A percentile compares a stretch with the other conserved stretches of the same genome.
These are phyloP conservation scores for Apodemia mormo DNA, from an alignment of 2,888 invertebrate species.

Conservation along the genomic window DNA sequence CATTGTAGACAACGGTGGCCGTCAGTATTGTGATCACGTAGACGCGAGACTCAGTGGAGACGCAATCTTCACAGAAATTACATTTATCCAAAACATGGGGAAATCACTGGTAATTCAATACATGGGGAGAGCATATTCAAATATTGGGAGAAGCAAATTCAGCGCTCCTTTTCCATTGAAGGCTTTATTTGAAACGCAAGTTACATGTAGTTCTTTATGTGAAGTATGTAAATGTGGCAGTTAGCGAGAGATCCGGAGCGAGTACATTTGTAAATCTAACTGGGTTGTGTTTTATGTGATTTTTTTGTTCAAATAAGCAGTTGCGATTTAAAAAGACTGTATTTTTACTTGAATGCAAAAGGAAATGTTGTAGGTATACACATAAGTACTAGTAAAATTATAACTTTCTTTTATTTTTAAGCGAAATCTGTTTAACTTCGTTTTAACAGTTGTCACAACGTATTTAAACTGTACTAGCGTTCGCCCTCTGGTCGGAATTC, in stretches of 20 bases:
- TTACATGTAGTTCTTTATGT: constrained; percentile 17
- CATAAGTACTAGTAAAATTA: no score
- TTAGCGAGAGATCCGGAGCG: constrained; percentile 11
- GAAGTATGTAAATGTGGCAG: constrained; percentile 14
- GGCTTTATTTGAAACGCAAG: constrained; percentile 18
- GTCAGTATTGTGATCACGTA: constrained; percentile 76
- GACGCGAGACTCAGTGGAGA: constrained; percentile 60
- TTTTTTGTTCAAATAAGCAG: constrained; percentile 7
- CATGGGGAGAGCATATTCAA: constrained; percentile 59
- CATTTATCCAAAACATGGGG: constrained; percentile 72
- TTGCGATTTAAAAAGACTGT: not conserved
- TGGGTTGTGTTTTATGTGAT: constrained; percentile 13
- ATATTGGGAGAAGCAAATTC: constrained; percentile 40
- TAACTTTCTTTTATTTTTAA: no score
- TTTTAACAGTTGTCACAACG: no score
- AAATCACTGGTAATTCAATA: constrained; percentile 76
- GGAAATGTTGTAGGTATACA: not conserved
- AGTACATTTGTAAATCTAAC: constrained; percentile 17
- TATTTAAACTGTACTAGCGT: no score
- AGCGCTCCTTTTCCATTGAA: constrained; percentile 19
- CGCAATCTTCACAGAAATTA: constrained; percentile 77
- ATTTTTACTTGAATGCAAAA: not conserved
- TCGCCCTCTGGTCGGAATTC: no score
- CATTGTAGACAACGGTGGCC: constrained; percentile 61
- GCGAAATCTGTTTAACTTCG: no score